phyloP scores from a whole-genome alignment of 2,113 vertebrate genomes.

The Microcebus tavaratra region DNA sequence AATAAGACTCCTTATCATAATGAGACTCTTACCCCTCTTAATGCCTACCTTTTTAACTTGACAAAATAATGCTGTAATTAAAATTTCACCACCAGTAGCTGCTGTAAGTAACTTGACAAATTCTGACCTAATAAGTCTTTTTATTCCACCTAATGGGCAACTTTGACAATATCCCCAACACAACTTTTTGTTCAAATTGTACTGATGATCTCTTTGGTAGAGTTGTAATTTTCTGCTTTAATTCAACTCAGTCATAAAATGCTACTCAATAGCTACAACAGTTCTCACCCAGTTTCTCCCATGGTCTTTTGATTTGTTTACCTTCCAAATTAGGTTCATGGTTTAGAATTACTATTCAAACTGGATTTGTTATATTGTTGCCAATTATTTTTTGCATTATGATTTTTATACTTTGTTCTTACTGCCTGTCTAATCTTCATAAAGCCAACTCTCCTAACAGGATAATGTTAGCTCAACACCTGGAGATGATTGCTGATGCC shows the following conservation, averaged over 20 bases:
- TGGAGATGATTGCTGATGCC: background rate
- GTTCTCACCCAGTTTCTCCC: background rate
- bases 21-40: background rate
- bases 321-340: background rate
- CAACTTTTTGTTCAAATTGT: background rate
- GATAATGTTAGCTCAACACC: background rate
- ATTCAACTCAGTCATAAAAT: background rate
- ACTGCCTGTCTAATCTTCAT: background rate
- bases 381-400: background rate
- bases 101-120: background rate
- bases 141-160: background rate
- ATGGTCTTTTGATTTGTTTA: background rate
- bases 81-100: background rate
- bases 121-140: background rate
- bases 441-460: background rate
- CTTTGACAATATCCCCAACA: background rate
- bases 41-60: background rate
- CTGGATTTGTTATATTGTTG: background rate
- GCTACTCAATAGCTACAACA: background rate
- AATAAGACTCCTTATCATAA: background rate
- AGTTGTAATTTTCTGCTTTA: background rate
- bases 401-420: background rate
- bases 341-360: background rate
- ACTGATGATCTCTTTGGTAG: background rate
- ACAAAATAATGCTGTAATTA: background rate